phyloP scores from a whole-genome alignment of 2,113 vertebrate genomes.

The Centropristis striata region DNA sequence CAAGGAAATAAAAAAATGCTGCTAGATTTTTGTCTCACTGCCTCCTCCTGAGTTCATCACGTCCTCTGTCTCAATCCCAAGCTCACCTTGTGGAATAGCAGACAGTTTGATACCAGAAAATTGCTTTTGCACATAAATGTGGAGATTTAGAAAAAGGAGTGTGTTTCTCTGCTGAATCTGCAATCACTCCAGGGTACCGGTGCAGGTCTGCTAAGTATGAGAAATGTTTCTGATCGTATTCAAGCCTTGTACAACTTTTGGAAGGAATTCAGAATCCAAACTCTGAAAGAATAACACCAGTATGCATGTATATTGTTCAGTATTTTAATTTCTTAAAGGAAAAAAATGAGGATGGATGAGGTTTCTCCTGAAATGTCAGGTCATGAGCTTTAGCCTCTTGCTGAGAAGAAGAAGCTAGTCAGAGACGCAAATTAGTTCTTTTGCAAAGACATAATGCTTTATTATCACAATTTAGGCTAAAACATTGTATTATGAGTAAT shows the following conservation, averaged over 20 bases:
- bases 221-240: background rate
- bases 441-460: background rate
- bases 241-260: slow-evolving; percentile 11
- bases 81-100: slow-evolving; percentile 32
- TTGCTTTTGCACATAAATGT: slow-evolving; percentile 32
- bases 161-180: slow-evolving; percentile 22
- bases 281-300: background rate
- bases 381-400: background rate
- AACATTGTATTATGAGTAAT: background rate
- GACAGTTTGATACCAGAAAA: slow-evolving; percentile 37
- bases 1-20: slow-evolving; percentile 9
- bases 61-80: slow-evolving; percentile 25
- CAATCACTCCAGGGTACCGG: slow-evolving; percentile 12
- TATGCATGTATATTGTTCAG: background rate
- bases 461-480: background rate
- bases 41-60: slow-evolving; percentile 25
- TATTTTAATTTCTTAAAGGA: background rate
- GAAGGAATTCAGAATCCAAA: slow-evolving; percentile 12
- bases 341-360: background rate
- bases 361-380: background rate
- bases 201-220: background rate
- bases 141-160: slow-evolving; percentile 2
- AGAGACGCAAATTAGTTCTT: background rate
- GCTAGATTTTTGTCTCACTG: slow-evolving; percentile 40
- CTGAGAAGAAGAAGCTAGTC: background rate